These are phyloP conservation scores for Poeciliopsis occidentalis DNA, from an alignment of 2,113 vertebrate species.

Conservation along the genomic window DNA sequence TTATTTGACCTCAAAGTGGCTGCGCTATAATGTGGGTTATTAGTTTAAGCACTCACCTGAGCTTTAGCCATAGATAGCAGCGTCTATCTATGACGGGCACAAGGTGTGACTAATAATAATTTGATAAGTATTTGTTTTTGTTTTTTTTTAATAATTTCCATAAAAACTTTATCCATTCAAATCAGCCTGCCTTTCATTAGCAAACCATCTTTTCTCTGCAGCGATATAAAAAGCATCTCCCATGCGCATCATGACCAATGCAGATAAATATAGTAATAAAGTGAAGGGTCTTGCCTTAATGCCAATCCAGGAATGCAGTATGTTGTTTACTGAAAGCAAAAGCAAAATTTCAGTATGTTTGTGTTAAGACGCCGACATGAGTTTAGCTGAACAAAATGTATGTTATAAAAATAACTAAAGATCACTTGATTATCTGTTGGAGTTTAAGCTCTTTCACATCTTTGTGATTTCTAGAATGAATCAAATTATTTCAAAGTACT, in stretches of 20 bases:
- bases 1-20: conserved; percentile 75
- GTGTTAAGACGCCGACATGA: background rate
- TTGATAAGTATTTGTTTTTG: background rate
- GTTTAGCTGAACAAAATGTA: background rate
- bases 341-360: background rate
- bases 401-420: background rate
- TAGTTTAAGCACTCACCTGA: conserved; percentile 33
- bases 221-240: background rate
- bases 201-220: background rate
- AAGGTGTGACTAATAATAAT: conserved; percentile 30
- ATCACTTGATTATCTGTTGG: background rate
- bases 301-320: background rate
- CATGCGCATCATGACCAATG: background rate
- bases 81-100: conserved; percentile 56
- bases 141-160: background rate
- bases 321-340: background rate
- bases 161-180: background rate
- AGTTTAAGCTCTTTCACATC: background rate
- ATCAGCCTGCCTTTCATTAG: conserved; percentile 1
- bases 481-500: background rate
- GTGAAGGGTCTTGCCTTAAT: rapidly evolving
- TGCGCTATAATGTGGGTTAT: conserved; percentile 77
- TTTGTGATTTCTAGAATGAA: background rate
- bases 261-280: background rate
- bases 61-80: conserved; percentile 54